phyloP scores from a whole-genome alignment of 2,888 invertebrate genomes.

The Melangyna quadrimaculata region DNA sequence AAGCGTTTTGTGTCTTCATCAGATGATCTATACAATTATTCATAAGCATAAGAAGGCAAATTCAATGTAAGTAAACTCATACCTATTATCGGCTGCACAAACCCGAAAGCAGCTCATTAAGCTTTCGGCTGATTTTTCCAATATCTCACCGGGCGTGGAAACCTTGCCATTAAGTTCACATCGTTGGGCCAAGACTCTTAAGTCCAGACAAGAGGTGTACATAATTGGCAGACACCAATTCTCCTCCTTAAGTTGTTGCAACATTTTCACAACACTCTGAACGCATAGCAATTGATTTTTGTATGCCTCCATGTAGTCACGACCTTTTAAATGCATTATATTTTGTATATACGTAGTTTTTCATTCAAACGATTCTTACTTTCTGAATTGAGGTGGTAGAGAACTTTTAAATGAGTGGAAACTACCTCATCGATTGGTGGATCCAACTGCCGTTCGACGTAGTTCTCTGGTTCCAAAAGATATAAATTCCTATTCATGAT shows the following conservation, averaged over 20 bases:
- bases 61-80: neutral
- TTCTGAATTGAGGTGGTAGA: constrained; percentile 81
- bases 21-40: constrained; percentile 83
- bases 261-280: constrained; percentile 89
- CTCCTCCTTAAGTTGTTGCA: constrained; percentile 94
- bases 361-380: constrained; percentile 78
- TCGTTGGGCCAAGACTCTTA: constrained; percentile 91
- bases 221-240: constrained; percentile 98
- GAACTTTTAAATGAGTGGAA: constrained; percentile 87
- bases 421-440: constrained; percentile 90
- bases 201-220: constrained; percentile 93
- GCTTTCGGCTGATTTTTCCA: constrained; percentile 96
- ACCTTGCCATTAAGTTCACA: constrained; percentile 85
- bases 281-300: constrained; percentile 89
- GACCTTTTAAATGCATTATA: constrained; percentile 73
- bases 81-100: constrained; percentile 95
- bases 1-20: constrained; percentile 96
- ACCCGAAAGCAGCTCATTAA: constrained; percentile 96
- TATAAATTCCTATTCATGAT: constrained; percentile 86
- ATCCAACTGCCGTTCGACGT: constrained; percentile 87
- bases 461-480: constrained; percentile 86
- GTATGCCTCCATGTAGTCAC: constrained; percentile 87
- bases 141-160: constrained; percentile 82
- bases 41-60: neutral
- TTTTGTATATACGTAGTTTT: neutral